Evolutionary conservation across 2,888 invertebrate genomes (phyloP).

Genomic region (Pardosa pseudoannulata): DNA sequence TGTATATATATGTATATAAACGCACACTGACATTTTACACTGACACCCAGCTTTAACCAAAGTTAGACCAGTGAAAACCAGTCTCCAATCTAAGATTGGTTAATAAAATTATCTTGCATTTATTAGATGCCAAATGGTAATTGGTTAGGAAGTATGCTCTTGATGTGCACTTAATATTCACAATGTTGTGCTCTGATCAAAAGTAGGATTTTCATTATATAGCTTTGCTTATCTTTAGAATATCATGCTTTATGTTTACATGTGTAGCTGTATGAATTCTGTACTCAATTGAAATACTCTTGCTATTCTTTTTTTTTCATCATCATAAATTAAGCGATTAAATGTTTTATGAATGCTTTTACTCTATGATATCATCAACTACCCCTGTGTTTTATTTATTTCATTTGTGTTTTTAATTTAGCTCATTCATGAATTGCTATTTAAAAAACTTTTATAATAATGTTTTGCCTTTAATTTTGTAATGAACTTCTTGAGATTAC

Average conservation of each 20-base stretch:
- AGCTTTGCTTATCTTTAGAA: slow-evolving; percentile 3
- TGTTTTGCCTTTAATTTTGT: no score
- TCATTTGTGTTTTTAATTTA: not conserved
- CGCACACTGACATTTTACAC: not conserved
- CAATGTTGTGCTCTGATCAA: slow-evolving; percentile 14
- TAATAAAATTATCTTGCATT: not conserved
- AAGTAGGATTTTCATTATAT: slow-evolving; percentile 1
- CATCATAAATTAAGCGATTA: not conserved
- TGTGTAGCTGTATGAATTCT: slow-evolving; percentile 17
- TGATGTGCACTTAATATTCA: not conserved
- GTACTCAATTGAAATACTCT: not conserved
- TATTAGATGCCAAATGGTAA: not conserved
- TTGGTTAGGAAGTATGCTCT: slow-evolving; percentile 20
- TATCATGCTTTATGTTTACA: not conserved
- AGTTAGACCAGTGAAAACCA: not conserved
- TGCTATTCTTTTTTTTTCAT: not conserved
- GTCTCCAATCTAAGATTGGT: not conserved
- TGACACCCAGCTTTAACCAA: not conserved
- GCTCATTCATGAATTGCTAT: not conserved
- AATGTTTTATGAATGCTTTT: not conserved
- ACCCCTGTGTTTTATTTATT: not conserved
- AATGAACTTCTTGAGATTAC: not conserved
- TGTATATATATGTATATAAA: not conserved
- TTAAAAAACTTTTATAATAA: not conserved
- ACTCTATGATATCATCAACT: not conserved